Base-by-base conservation (phyloP, 2,888 invertebrate species). In the Saturnia pavonia region DNA sequence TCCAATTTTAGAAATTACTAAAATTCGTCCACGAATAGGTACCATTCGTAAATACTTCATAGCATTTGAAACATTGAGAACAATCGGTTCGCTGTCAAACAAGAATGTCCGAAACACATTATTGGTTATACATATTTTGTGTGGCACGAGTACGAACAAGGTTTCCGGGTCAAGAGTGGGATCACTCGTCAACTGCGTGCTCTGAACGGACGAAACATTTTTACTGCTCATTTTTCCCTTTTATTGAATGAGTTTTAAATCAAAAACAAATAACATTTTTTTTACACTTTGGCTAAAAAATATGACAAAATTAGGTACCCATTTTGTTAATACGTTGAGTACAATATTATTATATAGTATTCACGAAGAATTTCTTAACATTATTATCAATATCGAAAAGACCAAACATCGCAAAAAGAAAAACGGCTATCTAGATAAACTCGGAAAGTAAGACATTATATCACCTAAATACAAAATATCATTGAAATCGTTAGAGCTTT, bases 121-220 rank as follows among this genome's bases (percentile, higher is more conserved):
- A 65, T 65, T 65, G 65, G 65, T 40, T 34, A 65, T n/a, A n/a
- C n/a, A n/a, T 40, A 40, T 65, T 69, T 69, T 68, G 43, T 48
- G 68, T 51, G 42, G 42, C 12, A 70, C 66, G 42, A 66, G 57
- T 42, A 34, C 43, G 34, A 71, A 67, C 57, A 71, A 69, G 71
- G 67, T 71, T 71, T 69, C 67, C 67, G 71, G 69, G 69, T 69
- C 71, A 69, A 71, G 71, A 69, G 69, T 71, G n/a, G 42, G 69
- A 63, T 65, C 43, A 68, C 67, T 68, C 48, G 70, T 14, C 22
- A 67, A 57, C 42, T 65, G 67, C 70, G 70, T 70, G 70, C 66
- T 25, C 42, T 42, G 14, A 54, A 43, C 70, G 51, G 40, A 16
- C 34, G 22, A 40, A 70, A 40, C 65, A 65, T 40, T 70, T 67